Conservation (phyloP, 2,113 vertebrate genomes). For the Abramis brama region DNA sequence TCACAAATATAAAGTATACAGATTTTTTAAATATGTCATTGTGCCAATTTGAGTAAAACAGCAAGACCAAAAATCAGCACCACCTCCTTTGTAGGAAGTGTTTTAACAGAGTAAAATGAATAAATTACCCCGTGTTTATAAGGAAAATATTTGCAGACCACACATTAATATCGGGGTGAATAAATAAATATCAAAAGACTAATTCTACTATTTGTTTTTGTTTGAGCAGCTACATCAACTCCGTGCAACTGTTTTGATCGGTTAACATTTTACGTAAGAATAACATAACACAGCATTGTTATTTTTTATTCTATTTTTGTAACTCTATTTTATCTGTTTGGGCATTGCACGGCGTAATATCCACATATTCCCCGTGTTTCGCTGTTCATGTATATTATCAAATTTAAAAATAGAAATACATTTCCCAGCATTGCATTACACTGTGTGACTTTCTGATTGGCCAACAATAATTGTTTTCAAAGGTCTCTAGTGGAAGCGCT, state of each 20-base stretch:
- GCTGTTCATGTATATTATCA: background rate
- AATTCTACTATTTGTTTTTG: background rate
- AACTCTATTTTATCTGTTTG: background rate
- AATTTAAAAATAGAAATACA: background rate
- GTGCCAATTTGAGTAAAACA: background rate
- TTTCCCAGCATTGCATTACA: background rate
- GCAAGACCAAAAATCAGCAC: background rate
- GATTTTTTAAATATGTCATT: background rate
- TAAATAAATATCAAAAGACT: background rate
- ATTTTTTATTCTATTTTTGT: background rate
- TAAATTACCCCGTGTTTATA: background rate
- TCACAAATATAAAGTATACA: background rate
- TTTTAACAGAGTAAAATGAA: background rate
- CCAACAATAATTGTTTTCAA: background rate
- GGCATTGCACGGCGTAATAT: background rate
- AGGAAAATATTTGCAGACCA: background rate
- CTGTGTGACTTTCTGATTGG: slow-evolving; percentile 7
- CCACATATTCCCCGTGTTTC: background rate
- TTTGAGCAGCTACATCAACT: background rate
- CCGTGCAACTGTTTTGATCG: background rate
- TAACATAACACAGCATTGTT: too few species aligned
- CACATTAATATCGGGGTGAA: background rate
- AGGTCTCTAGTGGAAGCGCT: background rate
- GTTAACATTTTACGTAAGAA: background rate
- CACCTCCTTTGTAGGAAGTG: background rate